Evolutionary conservation across 1,140 invertebrate genomes (phyloP).

Genomic region (Lordiphosa mommai): DNA sequence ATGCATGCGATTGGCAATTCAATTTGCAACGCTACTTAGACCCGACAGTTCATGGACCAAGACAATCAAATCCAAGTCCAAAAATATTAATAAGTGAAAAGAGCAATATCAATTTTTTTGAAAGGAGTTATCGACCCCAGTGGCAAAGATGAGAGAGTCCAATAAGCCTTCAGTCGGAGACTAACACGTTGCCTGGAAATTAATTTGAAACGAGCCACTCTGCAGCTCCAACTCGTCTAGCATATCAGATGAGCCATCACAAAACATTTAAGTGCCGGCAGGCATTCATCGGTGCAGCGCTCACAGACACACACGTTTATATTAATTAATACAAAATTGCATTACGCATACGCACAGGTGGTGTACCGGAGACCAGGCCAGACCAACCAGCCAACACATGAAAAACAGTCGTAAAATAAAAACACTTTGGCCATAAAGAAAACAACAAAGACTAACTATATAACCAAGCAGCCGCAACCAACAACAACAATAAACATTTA

Average conservation of each 20-base stretch:
- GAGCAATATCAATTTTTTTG: constrained; percentile 11
- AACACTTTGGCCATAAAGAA: constrained; percentile 56
- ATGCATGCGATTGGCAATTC: constrained; percentile 10
- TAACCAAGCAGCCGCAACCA: not conserved
- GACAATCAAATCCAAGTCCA: constrained; percentile 7
- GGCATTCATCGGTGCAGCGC: constrained; percentile 11
- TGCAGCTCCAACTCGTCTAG: constrained; percentile 6
- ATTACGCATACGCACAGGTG: constrained; percentile 76
- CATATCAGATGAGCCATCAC: constrained; percentile 49
- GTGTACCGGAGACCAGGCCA: constrained; percentile 33
- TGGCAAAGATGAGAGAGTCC: constrained; percentile 8
- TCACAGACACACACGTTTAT: constrained; percentile 35
- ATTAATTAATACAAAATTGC: constrained; percentile 76
- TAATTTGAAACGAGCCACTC: constrained; percentile 61
- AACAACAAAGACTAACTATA: constrained; percentile 30
- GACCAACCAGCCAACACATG: constrained; percentile 17
- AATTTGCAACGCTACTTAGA: constrained; percentile 7
- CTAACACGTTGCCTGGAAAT: constrained; percentile 67
- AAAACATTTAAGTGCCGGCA: constrained; percentile 54
- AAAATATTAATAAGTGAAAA: constrained; percentile 1
- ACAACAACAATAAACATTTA: constrained; percentile 30
- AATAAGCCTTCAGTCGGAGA: constrained; percentile 28
- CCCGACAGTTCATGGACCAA: not conserved
- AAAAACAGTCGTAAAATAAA: constrained; percentile 71
- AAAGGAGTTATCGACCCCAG: constrained; percentile 12